phyloP scores from a whole-genome alignment of 2,888 invertebrate genomes.

The Stegana nigrithorax region DNA sequence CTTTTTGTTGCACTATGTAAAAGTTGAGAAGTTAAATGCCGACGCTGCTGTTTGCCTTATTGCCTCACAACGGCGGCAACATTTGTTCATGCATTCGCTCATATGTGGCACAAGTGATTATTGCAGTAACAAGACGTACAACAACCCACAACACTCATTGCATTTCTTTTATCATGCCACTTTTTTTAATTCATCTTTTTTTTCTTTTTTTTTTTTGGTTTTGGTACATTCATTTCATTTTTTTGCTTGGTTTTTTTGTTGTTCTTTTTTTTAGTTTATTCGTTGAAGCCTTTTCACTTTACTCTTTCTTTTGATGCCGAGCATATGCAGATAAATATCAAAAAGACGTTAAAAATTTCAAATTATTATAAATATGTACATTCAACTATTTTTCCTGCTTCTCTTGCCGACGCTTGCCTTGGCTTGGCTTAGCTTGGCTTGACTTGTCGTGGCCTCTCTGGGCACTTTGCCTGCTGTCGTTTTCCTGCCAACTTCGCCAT shows the following conservation, averaged over 20 bases:
- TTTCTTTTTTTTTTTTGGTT: not conserved
- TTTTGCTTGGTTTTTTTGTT: slow-evolving; percentile 23
- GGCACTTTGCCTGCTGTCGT: not conserved
- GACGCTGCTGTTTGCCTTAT: no score
- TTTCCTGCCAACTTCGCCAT: slow-evolving; percentile 1
- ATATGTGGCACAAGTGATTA: slow-evolving; percentile 48
- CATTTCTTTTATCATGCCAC: not conserved
- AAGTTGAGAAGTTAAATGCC: slow-evolving; percentile 62
- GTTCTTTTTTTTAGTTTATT: slow-evolving; percentile 25
- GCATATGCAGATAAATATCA: slow-evolving; percentile 19
- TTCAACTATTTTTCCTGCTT: slow-evolving; percentile 10
- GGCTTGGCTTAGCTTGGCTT: not conserved
- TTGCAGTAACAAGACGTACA: not conserved
- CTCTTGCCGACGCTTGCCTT: not conserved
- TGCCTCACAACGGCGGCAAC: no score
- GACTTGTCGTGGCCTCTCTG: not conserved
- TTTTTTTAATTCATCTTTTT: slow-evolving; percentile 1
- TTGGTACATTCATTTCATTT: not conserved
- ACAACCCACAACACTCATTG: slow-evolving; percentile 14
- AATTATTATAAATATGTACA: slow-evolving; percentile 45
- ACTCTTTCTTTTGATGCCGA: slow-evolving; percentile 23
- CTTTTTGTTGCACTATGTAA: slow-evolving; percentile 26
- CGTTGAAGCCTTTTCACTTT: slow-evolving; percentile 30
- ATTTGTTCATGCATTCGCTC: slow-evolving; percentile 35
- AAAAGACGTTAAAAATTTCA: slow-evolving; percentile 31